Base-by-base conservation (phyloP, 2,797 vertebrate species). In the Pogonophryne albipinna region DNA sequence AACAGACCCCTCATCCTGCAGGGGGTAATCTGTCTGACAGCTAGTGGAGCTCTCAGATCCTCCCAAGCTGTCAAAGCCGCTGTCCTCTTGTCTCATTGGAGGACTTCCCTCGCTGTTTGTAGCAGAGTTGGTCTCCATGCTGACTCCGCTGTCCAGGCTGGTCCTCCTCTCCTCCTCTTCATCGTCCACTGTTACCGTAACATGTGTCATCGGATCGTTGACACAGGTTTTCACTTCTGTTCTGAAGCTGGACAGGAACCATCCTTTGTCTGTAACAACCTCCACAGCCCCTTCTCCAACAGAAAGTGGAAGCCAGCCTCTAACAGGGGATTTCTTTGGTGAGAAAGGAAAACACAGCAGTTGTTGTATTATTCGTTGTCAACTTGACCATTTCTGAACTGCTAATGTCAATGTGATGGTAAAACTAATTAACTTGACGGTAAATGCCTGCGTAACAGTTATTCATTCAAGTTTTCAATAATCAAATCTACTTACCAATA, bases 231-330 rank as follows among this genome's bases (percentile, higher is more conserved):
- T 84, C 17, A 1, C 53, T 20, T 85, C 46, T 4, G 41, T 45
- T 71, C 27, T 86, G 52, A 58, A 12, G 27, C 59, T 59, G 42
- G 70, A 87, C 20, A 95, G 73, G 49, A 94, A 82, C 94, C 95
- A 96, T 64, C 93, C 95, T 66, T 91, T 94, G 85, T 95, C 91
- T 49, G 90, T 94, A 52, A 96, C 92, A 0, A 87, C 85, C 74
- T 95, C 95, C 27, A 95, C 74, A 0, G 65, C n/a, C 4, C 72
- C 89, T 16, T 91, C 85, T 62, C 62, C 66, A 5, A 94, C 45
- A 4, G 27, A 79, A 11, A 95, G 89, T 7, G 95, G 95, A 41
- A 19, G 76, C 95, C 95, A 95, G 51, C 61, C 78, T 31, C 65
- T 90, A 3, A 46, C 47, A 15, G 85, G 75, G 46, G 89, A 88